Evolutionary conservation across 2,113 vertebrate genomes (phyloP).

Genomic region (Microcebus ravelobensis): DNA sequence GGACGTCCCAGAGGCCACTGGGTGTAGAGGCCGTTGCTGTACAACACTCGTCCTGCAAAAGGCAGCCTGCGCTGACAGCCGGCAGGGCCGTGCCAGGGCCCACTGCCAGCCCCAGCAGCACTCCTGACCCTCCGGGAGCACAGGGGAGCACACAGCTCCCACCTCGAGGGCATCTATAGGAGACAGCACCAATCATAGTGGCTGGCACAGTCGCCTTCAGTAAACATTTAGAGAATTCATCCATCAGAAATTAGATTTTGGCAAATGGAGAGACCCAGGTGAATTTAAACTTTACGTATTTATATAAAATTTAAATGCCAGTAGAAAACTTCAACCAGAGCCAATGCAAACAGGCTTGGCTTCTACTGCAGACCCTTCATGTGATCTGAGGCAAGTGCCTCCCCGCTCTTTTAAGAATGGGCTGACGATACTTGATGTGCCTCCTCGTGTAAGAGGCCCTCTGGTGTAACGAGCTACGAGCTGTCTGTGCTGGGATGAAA

Average conservation of each 20-base stretch:
- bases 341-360: background rate
- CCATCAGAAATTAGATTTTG: background rate
- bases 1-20: background rate
- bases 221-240: background rate
- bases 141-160: background rate
- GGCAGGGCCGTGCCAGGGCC: background rate
- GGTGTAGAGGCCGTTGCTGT: background rate
- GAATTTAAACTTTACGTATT: background rate
- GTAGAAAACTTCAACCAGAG: background rate
- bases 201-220: too few relatives aligned
- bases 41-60: background rate
- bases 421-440: background rate
- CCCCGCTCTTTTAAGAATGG: background rate
- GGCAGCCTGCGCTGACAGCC: background rate
- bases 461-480: background rate
- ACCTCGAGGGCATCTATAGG: fast-evolving
- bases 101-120: background rate
- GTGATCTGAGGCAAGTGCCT: background rate
- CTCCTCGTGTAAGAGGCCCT: too few relatives aligned
- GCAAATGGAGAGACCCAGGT: background rate
- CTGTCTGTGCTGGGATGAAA: background rate
- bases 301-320: background rate
- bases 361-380: background rate
- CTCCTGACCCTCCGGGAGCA: background rate
- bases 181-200: fast-evolving